Evolutionary conservation across 2,888 invertebrate species (phyloP), one percentile per base, ranked within the genome.

Genomic region (Thalpophila matura): DNA sequence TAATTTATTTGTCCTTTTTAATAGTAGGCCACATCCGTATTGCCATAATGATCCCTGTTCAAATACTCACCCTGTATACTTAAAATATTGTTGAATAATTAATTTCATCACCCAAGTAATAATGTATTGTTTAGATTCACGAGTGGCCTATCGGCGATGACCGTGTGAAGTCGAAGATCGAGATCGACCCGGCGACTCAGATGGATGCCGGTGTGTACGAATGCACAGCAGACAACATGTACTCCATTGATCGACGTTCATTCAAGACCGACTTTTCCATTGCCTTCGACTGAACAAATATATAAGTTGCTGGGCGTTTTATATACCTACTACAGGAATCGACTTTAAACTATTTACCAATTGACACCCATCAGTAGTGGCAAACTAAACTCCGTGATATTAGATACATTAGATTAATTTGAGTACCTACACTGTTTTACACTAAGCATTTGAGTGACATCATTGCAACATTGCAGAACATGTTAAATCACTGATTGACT

Each of bases 131-230:
- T 47, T 59, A 98, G 98, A 97, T 98, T 37, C 98, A 98, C 90
- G 98, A 98, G 90, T 98, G 98, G 98, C 96, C 97, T 77, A 96
- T 97, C 71, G 97, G 97, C 7, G 96, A 96, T 1, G 98, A 98
- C 85, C 96, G 96, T 79, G 97, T 98, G 35, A 98, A 98, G 90
- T 98, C 98, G 24, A 99, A 99, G 95, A 96, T 99, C 83, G 99
- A 99, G 95, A 99, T 99, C 47, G 98, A 99, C 89, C 99, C 99
- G 9, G 98, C 98, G 0, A 98, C 98, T 3, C 98, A 99, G 94
- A 98, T 98, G 98, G 98, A 99, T 88, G 98, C 98, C 10, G 98
- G 98, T n/a, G 97, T 98, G 16, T 99, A 98, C 89, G 98, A 98
- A 89, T 99, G 99, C 85, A 98, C 98, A 4, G 98, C 98, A 0